Evolutionary conservation across 2,888 invertebrate species (phyloP), one percentile per base, ranked within the genome.

Genomic region (Osedax fenrisi): DNA sequence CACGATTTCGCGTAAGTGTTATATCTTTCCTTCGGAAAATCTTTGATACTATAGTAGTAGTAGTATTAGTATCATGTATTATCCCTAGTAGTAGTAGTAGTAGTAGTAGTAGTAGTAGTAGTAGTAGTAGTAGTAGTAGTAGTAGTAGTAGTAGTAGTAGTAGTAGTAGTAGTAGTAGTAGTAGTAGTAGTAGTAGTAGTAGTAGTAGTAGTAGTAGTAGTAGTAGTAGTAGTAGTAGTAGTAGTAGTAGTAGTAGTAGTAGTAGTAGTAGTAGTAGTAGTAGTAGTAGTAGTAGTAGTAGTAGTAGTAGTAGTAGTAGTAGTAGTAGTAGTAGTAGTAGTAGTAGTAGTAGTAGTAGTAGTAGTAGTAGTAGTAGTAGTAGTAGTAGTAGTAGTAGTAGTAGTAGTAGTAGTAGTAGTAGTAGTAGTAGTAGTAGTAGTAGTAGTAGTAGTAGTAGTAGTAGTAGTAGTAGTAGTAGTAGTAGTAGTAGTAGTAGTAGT

Each of bases 231-330:
- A 75, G 27, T 74, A 75, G 61, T 21, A 75, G 27, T 23, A 26
- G 75, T 76, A 76, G 66, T 25, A 26, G 61, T 56, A 64, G 59
- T 22, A 76, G 76, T 61, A 75, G 72, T 62, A 62, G 61, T 41
- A 72, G 23, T 41, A 83, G 74, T 64, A 70, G 74, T 70, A 74
- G 74, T 27, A 70, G 76, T 62, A 76, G 74, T 56, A 75, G 72
- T 61, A 75, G 76, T n/a, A 10, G 26, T 13, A 69, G 17, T 10
- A 69, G 13, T 26, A 69, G 13, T 17, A 17, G 22, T 22, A 24
- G 13, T 69, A 69, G 22, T 69, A 76, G 74, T 71, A 70, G 74
- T 64, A 70, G 74, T 70, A 74, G 74, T 27, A 70, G 76, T 62
- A 76, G 74, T 56, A 75, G 72, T 61, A 75, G 76, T n/a, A 10